Evolutionary conservation across 2,113 vertebrate species (phyloP), one percentile per base, ranked within the genome.

Genomic region (Scalopus aquaticus): DNA sequence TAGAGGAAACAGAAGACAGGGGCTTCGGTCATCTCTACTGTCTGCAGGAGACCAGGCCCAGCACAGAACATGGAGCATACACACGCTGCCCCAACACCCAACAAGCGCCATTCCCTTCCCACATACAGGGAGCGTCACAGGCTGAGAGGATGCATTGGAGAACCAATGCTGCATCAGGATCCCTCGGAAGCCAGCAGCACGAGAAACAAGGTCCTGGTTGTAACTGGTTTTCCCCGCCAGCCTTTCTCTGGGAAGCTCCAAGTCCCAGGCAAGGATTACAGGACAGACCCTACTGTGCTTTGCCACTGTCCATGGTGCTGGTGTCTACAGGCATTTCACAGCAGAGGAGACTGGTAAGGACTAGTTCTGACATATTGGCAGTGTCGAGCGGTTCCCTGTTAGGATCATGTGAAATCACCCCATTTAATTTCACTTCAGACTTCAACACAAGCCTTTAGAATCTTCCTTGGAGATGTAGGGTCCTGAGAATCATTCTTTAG

Each of bases 271-370:
- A 54, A 54, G 62, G 73, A 54, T 30, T 26, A 51, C 35, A 35
- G 70, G 56, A 70, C 24, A 37, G 78, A 46, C 19, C 60, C 49
- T 19, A 32, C 37, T 13, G 35, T 0, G 0, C 16, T 26, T n/a
- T 51, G 70, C 54, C 11, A n/a, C 72, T 84, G 80, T 90, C 87
- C 80, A 85, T 90, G 87, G 72, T 84, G 35, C 93, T 90, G 62
- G 30, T 20, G n/a, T 0, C 39, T 76, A 15, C 54, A 58, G 73
- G 19, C 17, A 2, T 49, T 16, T 51, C 16, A 39, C n/a, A 12
- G 32, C 17, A 8, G 4, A 74, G 26, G n/a, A 91, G 42, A n/a
- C 15, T 19, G 19, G 39, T 3, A 10, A 39, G 39, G n/a, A 20
- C 60, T 42, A 11, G 49, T 19, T 49, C 39, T 7, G 39, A 69